Conservation (phyloP, 1,140 invertebrate genomes). For the Achroia grisella region DNA sequence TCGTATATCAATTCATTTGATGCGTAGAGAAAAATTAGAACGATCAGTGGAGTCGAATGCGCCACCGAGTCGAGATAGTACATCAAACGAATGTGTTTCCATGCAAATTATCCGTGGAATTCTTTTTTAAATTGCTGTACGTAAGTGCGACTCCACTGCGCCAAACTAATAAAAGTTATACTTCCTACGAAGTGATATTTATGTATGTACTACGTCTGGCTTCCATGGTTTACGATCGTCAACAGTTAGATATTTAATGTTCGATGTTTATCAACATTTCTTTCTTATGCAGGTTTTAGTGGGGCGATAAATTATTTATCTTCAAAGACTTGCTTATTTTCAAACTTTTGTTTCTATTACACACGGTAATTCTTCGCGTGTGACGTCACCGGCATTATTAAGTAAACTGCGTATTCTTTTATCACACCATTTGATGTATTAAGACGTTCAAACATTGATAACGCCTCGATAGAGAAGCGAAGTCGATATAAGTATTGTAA, state of each 20-base stretch:
- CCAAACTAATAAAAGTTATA: constrained; percentile 60
- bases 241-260: constrained; percentile 73
- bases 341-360: constrained; percentile 60
- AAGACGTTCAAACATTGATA: constrained; percentile 29
- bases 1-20: constrained; percentile 46
- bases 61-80: constrained; percentile 26
- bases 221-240: constrained; percentile 68
- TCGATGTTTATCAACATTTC: constrained; percentile 73
- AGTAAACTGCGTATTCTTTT: constrained; percentile 26
- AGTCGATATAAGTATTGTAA: constrained; percentile 33
- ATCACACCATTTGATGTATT: constrained; percentile 32
- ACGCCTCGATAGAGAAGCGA: constrained; percentile 34
- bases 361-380: constrained; percentile 38
- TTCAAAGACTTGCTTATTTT: constrained; percentile 69
- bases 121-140: constrained; percentile 44
- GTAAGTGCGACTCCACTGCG: constrained; percentile 37
- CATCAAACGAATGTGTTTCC: constrained; percentile 45
- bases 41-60: constrained; percentile 31
- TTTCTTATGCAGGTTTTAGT: constrained; percentile 72
- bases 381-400: constrained; percentile 50
- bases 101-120: constrained; percentile 50
- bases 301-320: constrained; percentile 69
- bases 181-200: constrained; percentile 66
- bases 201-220: constrained; percentile 57
- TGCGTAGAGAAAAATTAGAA: constrained; percentile 50